phyloP scores from a whole-genome alignment of 2,797 vertebrate species.

The Galago senegalensis region DNA sequence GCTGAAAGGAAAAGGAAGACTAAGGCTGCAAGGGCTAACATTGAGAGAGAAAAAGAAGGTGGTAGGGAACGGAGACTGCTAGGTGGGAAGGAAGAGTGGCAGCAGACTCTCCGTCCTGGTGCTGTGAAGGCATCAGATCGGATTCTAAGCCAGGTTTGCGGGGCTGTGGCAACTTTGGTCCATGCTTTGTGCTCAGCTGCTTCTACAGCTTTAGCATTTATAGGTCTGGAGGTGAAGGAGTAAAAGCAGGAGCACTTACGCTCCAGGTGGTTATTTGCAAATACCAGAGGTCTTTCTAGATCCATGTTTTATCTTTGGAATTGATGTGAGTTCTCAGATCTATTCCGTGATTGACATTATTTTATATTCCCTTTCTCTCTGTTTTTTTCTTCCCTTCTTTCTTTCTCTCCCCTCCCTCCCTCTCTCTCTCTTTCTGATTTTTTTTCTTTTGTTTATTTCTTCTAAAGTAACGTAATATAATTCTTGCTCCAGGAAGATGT shows the following conservation, averaged over 20 bases:
- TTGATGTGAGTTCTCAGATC: conserved; percentile 8
- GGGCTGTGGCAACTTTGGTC: not conserved
- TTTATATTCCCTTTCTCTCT: not conserved
- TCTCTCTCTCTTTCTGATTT: not conserved
- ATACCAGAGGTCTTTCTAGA: conserved; percentile 3
- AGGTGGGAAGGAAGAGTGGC: not conserved
- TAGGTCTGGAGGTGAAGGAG: not conserved
- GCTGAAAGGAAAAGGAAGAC: conserved; percentile 18
- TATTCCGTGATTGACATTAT: not conserved
- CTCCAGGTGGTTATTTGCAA: not conserved
- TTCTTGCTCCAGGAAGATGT: conserved; percentile 5
- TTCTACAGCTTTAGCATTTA: not conserved
- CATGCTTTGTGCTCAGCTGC: not conserved
- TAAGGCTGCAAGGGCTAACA: not conserved
- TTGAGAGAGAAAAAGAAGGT: not conserved
- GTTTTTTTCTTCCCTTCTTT: no score
- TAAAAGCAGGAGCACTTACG: not conserved
- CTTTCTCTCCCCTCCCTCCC: not conserved
- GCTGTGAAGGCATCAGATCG: not conserved
- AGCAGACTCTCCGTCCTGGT: not conserved
- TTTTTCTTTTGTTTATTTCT: not conserved
- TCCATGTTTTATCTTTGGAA: conserved; percentile 22
- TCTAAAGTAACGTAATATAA: not conserved
- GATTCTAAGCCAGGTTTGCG: not conserved
- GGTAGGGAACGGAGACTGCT: not conserved